Base-by-base conservation (phyloP, 1,140 invertebrate genomes). In the Patella vulgata region DNA sequence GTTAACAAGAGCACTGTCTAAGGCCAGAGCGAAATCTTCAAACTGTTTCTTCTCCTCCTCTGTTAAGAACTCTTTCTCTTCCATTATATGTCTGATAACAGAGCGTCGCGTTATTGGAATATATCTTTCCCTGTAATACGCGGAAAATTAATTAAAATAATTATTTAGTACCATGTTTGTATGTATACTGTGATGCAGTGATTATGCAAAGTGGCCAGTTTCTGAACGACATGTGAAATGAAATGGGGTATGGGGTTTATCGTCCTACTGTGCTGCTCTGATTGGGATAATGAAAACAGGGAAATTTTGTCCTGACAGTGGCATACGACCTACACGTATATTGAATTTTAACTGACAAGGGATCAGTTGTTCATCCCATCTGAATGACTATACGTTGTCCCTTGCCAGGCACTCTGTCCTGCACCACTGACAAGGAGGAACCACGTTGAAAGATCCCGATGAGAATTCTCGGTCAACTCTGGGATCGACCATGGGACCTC, bases 51-150 rank as follows among this genome's bases (percentile, higher is more conserved):
- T 70, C 54, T 82, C 82, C 23, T 72, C 63, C 5, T 69, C 67
- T 17, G 63, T 80, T 11, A 84, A 63, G n/a, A 80, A 72, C 9
- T 73, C 59, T 56, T 74, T 63, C 42, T 82, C 73, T 54, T 78
- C 62, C 50, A 84, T 55, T 17, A 84, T 54, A 51, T 73, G 66
- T 1, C 77, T 68, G 8, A 82, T 70, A 1, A 82, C 36, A 11
- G 82, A 79, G 21, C 58, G 62, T 28, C 80, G 58, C 11, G 80
- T 84, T 2, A 84, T 70, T 3, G 81, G 80, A 54, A 84, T 84
- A 56, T 76, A 84, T n/a, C 68, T 69, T 52, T 82, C 82, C 58
- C 82, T 83, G 59, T 43, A 74, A 70, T 53, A 57, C 3, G 27
- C 11, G 50, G 14, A 36, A 17, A 11, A 47, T 23, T 21, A 19